phyloP scores from a whole-genome alignment of 2,797 vertebrate species.

The Falco concolor region DNA sequence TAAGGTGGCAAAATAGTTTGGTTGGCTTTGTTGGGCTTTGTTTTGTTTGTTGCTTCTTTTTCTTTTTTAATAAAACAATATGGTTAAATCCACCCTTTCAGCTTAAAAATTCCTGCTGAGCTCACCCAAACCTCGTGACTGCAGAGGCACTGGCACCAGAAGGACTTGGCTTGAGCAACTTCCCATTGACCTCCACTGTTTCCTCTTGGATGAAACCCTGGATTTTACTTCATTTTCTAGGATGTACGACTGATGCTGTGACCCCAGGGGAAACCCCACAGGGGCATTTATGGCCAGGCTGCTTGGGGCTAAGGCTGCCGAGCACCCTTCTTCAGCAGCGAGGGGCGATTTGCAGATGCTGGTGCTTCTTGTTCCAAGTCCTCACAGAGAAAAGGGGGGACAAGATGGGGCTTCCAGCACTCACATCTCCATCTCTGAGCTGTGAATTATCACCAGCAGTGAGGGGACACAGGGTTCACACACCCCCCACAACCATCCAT shows the following conservation, averaged over 20 bases:
- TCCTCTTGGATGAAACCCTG: constrained; percentile 10
- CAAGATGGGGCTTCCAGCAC: neutral
- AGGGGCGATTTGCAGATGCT: neutral
- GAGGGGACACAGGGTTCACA: neutral
- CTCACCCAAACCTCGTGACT: neutral
- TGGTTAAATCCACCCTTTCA: neutral
- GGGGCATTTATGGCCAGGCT: neutral
- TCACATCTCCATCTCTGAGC: neutral
- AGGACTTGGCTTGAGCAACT: neutral
- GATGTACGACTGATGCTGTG: neutral
- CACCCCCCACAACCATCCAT: neutral
- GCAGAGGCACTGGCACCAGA: neutral
- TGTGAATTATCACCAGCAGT: neutral
- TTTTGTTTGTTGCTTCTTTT: neutral
- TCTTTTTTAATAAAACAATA: neutral
- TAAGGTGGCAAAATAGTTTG: neutral
- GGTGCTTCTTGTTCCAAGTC: neutral
- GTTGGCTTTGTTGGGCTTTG: too few relatives aligned
- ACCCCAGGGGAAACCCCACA: neutral
- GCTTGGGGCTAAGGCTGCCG: rapidly evolving
- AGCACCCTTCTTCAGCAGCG: neutral
- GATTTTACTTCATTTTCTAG: neutral
- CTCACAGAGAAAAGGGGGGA: rapidly evolving
- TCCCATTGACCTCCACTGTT: neutral
- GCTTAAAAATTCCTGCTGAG: neutral